Evolutionary conservation across 2,113 vertebrate genomes (phyloP).

Genomic region (Passer montanus): DNA sequence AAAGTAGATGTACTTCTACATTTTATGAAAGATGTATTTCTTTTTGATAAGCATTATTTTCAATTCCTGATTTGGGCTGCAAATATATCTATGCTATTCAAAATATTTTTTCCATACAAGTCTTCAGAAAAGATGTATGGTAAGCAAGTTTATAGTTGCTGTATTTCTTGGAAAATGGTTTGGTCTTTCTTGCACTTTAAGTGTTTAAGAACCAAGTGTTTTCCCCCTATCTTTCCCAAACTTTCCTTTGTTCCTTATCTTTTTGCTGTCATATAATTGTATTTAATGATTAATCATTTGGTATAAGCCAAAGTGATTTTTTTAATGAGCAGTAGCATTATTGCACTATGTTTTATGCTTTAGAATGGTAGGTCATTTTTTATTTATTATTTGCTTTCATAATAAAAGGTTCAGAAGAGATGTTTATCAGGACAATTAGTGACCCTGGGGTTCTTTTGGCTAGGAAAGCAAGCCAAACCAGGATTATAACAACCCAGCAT

Average conservation of each 20-base stretch:
- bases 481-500: conserved; percentile 15
- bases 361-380: neutral
- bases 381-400: conserved; percentile 35
- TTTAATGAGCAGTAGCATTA: neutral
- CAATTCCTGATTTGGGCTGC: neutral
- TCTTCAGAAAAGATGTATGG: neutral
- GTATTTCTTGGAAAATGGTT: neutral
- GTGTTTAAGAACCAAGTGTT: neutral
- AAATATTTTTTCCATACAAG: neutral
- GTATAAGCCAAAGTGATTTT: neutral
- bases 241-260: neutral
- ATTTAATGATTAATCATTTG: neutral
- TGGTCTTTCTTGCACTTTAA: neutral
- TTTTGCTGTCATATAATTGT: neutral
- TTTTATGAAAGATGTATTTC: neutral
- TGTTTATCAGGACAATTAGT: conserved; percentile 8
- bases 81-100: neutral
- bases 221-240: neutral
- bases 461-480: conserved; percentile 1
- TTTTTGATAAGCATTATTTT: neutral
- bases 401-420: neutral
- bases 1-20: neutral
- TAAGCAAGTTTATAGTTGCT: neutral
- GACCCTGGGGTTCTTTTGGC: conserved; percentile 1
- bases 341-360: neutral